Percentiles rank a stretch among this genome's conserved stretches.
Evolutionary conservation across 2,888 invertebrate species (phyloP).

Genomic region (Heteropelma amictum): DNA sequence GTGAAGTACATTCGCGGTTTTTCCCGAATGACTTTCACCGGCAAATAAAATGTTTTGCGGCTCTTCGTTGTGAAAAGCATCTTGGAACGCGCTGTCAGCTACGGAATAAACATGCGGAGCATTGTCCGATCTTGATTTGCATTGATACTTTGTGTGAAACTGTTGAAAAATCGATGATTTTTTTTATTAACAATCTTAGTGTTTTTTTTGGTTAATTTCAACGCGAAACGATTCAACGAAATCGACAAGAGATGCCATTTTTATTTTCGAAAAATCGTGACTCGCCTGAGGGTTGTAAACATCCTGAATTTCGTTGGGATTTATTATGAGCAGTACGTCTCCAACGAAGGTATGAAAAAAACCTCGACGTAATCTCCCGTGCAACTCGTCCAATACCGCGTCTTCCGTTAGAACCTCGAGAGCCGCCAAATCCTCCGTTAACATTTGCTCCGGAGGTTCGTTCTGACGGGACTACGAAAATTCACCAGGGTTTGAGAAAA

Average conservation of each 20-base stretch:
- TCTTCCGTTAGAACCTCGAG: slow-evolving; percentile 87
- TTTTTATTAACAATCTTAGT: background rate
- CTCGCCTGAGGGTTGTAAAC: slow-evolving; percentile 87
- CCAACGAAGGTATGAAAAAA: slow-evolving; percentile 89
- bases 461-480: slow-evolving; percentile 68
- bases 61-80: slow-evolving; percentile 92
- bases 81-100: slow-evolving; percentile 93
- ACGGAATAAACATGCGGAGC: slow-evolving; percentile 94
- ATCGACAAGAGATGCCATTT: too few relatives aligned
- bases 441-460: slow-evolving; percentile 84
- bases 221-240: background rate
- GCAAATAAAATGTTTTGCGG: slow-evolving; percentile 92
- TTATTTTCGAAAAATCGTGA: slow-evolving; percentile 23
- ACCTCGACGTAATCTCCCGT: slow-evolving; percentile 84
- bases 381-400: slow-evolving; percentile 83
- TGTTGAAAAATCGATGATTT: slow-evolving; percentile 75
- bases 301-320: slow-evolving; percentile 87
- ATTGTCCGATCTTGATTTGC: slow-evolving; percentile 92
- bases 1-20: slow-evolving; percentile 90
- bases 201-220: background rate
- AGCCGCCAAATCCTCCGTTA: slow-evolving; percentile 90
- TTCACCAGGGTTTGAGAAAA: background rate
- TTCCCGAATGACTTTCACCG: slow-evolving; percentile 95
- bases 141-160: slow-evolving; percentile 89
- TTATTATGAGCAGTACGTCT: slow-evolving; percentile 87